These are phyloP conservation scores for Hyalella azteca DNA, from an alignment of 2,888 invertebrate genomes.

Conservation along the genomic window DNA sequence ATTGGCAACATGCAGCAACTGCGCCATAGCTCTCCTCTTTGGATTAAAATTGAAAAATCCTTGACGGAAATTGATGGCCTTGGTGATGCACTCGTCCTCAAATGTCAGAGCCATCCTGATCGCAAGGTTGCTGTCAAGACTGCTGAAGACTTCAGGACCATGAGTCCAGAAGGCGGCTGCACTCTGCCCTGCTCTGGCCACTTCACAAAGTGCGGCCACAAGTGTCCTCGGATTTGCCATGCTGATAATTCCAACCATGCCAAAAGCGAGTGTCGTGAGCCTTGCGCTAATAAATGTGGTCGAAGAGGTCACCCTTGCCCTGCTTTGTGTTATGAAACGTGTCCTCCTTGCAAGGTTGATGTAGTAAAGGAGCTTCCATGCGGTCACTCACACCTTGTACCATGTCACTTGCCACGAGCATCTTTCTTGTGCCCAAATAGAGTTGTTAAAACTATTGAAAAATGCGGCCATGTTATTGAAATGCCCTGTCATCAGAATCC, in stretches of 20 bases:
- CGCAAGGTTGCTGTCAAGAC: slow-evolving; percentile 3
- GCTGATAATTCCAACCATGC: slow-evolving; percentile 40
- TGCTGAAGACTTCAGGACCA: slow-evolving; percentile 40
- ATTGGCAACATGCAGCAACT: slow-evolving; percentile 69
- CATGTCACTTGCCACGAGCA: slow-evolving; percentile 25
- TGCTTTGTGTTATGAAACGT: slow-evolving; percentile 61
- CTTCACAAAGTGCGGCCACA: slow-evolving; percentile 45
- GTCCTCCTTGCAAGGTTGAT: slow-evolving; percentile 59
- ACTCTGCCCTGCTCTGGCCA: slow-evolving; percentile 21
- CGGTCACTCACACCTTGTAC: slow-evolving; percentile 60
- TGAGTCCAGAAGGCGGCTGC: slow-evolving; percentile 54
- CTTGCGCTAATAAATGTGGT: slow-evolving; percentile 60
- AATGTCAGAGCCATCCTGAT: slow-evolving; percentile 50
- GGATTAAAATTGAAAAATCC: slow-evolving; percentile 43
- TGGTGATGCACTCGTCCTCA: slow-evolving; percentile 39
- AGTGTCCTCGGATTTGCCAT: slow-evolving; percentile 44
- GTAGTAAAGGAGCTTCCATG: slow-evolving; percentile 61
- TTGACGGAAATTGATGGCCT: slow-evolving; percentile 19
- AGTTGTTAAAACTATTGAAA: slow-evolving; percentile 58
- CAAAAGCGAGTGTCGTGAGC: slow-evolving; percentile 62
- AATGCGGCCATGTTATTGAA: slow-evolving; percentile 60
- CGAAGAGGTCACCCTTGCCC: slow-evolving; percentile 57
- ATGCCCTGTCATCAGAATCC: slow-evolving; percentile 63
- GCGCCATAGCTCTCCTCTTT: slow-evolving; percentile 6
- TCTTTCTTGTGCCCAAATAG: slow-evolving; percentile 57